Base-by-base conservation (phyloP, 2,888 invertebrate genomes). In the Drosophila melanosoma region DNA sequence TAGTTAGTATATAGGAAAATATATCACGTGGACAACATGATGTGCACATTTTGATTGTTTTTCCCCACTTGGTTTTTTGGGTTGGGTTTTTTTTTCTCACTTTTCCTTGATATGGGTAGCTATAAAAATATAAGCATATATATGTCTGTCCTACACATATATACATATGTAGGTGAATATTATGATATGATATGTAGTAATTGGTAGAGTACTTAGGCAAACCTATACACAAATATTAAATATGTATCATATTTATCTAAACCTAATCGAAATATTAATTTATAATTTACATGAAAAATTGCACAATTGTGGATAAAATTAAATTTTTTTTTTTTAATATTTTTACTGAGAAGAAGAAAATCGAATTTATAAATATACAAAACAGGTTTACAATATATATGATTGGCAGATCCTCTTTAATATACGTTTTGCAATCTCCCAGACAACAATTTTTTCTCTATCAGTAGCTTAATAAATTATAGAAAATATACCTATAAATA, bases 21-120 rank as follows among this genome's bases (percentile, higher is more conserved):
- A 10, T 36, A 61, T 20, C 71, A 78, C 40, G 62, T 75, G 78
- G 72, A 76, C 72, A 79, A 58, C 79, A 79, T 79, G 72, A 76
- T 72, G 79, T 33, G 75, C 67, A 78, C 67, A 78, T 71, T 78
- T 64, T 62, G 29, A 38, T 35, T 66, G 67, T 65, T 68, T 74
- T 79, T 72, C 49, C 58, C 58, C 64, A 57, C 52, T 54, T 62
- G 17, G 26, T 57, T 48, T 49, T 54, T 17, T 32, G 33, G 38
- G 40, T 60, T 29, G 26, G 12, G 48, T 54, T 17, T 35, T 52
- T 26, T 45, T n/a, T 29, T 51, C 15, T 29, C 29, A 29, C 6
- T 8, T 45, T 15, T 4, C 23, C 12, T 45, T 23, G 1, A 20
- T 20, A 45, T 45, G 45, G 7, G 17, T 40, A 10, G 10, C 17